Evolutionary conservation across 2,888 invertebrate genomes (phyloP).

Genomic region (Allolobophora icterica): DNA sequence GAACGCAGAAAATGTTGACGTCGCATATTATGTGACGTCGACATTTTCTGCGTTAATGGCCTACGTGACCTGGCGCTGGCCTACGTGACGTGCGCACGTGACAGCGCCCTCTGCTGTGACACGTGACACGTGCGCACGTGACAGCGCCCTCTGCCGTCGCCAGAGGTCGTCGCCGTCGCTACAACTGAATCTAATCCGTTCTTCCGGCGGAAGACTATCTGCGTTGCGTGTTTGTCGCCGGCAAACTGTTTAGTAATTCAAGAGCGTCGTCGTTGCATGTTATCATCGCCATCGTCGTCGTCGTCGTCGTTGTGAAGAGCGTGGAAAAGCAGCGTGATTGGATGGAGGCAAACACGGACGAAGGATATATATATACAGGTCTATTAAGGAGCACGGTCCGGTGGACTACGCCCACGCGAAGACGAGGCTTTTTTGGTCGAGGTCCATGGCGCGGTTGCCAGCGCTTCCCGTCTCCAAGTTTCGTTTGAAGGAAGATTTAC

Average conservation of each 20-base stretch:
- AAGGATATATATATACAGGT: not conserved
- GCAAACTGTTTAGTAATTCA: conserved; percentile 10
- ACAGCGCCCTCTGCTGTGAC: not conserved
- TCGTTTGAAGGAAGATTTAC: too few species aligned
- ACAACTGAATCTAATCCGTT: not conserved
- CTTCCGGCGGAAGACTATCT: not conserved
- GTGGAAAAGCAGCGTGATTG: not conserved
- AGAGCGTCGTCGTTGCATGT: not conserved
- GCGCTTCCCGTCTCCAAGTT: too few species aligned
- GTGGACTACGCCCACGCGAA: too few species aligned
- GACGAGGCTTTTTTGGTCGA: not conserved
- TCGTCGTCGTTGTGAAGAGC: not conserved
- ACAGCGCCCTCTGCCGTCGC: not conserved
- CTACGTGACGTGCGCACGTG: not conserved
- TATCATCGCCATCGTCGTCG: not conserved
- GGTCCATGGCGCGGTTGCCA: not conserved
- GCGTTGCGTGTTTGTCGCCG: not conserved
- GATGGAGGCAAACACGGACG: not conserved
- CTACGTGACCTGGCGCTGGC: too few species aligned
- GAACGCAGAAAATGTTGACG: not conserved
- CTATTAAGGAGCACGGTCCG: too few species aligned
- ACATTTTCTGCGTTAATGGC: too few species aligned
- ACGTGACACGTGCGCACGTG: not conserved
- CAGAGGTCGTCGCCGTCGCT: not conserved
- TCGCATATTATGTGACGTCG: not conserved